Evolutionary conservation across 2,113 vertebrate genomes (phyloP).

Genomic region (Ameiurus melas): DNA sequence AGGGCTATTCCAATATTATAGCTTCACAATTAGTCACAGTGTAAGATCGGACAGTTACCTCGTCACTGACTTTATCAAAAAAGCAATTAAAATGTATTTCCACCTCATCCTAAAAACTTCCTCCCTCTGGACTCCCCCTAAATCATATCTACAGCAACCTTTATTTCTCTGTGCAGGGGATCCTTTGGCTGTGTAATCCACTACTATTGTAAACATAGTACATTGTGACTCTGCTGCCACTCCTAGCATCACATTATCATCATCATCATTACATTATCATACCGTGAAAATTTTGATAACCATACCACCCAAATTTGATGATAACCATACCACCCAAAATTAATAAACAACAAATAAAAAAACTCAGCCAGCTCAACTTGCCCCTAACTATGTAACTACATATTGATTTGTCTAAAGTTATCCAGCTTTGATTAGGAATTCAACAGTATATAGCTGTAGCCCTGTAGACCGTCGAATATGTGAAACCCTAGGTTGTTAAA

Average conservation of each 20-base stretch:
- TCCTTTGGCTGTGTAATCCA: background rate
- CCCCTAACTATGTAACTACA: background rate
- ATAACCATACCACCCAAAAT: background rate
- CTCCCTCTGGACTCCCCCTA: background rate
- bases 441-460: too few relatives aligned
- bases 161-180: background rate
- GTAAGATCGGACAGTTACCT: background rate
- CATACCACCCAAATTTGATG: background rate
- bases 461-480: background rate
- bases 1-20: background rate
- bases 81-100: constrained; percentile 2
- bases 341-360: background rate
- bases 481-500: background rate
- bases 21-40: background rate
- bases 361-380: background rate
- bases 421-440: background rate
- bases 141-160: background rate
- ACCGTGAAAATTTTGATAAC: background rate
- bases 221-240: background rate
- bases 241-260: background rate
- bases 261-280: background rate
- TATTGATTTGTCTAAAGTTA: background rate
- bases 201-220: background rate
- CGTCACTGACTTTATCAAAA: background rate
- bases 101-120: background rate